Evolutionary conservation across 2,888 invertebrate genomes (phyloP), one percentile per base, ranked within the genome.

Genomic region (Tiliacea aurago): DNA sequence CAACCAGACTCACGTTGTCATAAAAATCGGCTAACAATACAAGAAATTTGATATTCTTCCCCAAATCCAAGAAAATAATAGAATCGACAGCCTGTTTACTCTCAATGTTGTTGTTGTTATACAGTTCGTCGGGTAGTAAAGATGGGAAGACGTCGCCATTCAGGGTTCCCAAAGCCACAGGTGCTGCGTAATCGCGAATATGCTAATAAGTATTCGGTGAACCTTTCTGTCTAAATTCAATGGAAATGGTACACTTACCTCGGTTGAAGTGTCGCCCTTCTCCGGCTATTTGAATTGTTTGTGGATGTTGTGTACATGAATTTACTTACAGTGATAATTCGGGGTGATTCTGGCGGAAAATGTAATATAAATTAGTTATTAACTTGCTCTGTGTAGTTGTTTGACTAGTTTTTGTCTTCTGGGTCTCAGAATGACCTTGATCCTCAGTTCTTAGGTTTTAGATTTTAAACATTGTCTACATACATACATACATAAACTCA

Each of bases 171-270:
- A 23, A 58, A 73, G 75, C 65, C 67, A 47, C 85, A 84, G 75
- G 72, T 78, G 70, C 53, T 43, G 56, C 47, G 82, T 65, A 78
- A 81, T 82, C 37, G 45, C 65, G 28, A 84, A 70, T 74, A 74
- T 84, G 83, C 62, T 68, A 84, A 83, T 84, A 80, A 51, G 69
- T 56, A 77, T 59, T 70, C 59, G 13, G 15, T 53, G 66, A 58
- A 75, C 58, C 45, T 64, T 75, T 64, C 20, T 56, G 56, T 62
- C 28, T 64, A 70, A 73, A 81, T 55, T 66, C 70, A 61, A 55
- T 83, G 55, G 77, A 69, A 68, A 64, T 41, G 9, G 41, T 59
- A 56, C 45, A 47, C 28, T 47, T 45, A 64, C 63, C 47, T 66
- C 23, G 20, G 74, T 51, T 55, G 13, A 28, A 66, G 61, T 56